Percentiles rank a stretch among this genome's conserved stretches.
These are phyloP conservation scores for Thryonomys swinderianus DNA, from an alignment of 2,113 vertebrate genomes.

Conservation along the genomic window DNA sequence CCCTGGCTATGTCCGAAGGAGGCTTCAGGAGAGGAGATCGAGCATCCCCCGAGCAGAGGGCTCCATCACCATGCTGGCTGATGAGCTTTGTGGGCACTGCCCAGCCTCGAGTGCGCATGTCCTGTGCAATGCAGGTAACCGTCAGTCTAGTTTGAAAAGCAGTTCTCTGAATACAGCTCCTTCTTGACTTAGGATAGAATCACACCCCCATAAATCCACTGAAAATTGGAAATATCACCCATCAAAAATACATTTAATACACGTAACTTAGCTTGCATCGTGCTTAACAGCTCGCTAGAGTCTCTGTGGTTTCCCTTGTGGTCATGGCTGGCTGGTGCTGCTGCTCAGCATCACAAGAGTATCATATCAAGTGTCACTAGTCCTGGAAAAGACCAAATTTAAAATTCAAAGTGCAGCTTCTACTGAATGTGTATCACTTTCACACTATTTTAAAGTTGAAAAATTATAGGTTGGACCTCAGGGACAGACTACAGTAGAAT, in stretches of 20 bases:
- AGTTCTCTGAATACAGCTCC: not conserved
- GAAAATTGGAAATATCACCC: not conserved
- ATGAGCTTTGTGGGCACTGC: not conserved
- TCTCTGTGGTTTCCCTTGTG: not conserved
- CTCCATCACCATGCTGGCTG: accelerated
- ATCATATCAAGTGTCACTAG: no score
- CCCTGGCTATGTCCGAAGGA: not conserved
- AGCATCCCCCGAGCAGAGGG: not conserved
- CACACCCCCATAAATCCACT: no score
- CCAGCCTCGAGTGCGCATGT: not conserved
- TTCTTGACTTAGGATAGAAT: not conserved
- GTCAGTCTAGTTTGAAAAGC: not conserved
- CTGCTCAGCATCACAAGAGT: no score
- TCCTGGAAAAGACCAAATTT: not conserved
- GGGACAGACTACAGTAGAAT: not conserved
- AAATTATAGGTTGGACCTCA: not conserved
- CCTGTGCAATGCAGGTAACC: not conserved
- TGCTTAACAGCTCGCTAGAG: not conserved
- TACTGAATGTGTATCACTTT: not conserved
- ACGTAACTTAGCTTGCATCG: not conserved
- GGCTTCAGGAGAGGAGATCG: not conserved
- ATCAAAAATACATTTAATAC: no score
- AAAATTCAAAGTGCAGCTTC: not conserved
- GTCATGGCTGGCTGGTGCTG: no score
- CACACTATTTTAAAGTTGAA: not conserved